phyloP scores from a whole-genome alignment of 2,888 invertebrate genomes.

The Rhagonycha fulva region DNA sequence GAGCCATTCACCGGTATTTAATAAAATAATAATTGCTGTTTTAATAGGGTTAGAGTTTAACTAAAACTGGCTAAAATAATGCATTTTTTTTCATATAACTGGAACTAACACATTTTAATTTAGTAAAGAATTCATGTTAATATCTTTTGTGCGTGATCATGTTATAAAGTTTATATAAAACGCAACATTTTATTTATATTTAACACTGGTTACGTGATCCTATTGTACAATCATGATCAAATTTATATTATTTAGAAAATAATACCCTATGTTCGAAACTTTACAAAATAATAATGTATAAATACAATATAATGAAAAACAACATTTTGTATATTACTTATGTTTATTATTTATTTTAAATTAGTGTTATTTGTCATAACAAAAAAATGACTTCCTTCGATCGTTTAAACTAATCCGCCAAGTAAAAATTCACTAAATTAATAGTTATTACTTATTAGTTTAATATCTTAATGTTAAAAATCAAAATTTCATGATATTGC shows the following conservation, averaged over 20 bases:
- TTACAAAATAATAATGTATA: not conserved
- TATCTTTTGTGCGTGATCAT: conserved; percentile 14
- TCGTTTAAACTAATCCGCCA: not conserved
- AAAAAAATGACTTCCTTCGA: not conserved
- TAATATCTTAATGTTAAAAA: too few species aligned
- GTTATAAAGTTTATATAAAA: conserved; percentile 1
- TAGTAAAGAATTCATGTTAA: conserved; percentile 10
- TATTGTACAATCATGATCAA: conserved; percentile 5
- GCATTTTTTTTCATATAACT: conserved; percentile 1
- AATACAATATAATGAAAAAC: not conserved
- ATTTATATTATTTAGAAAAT: conserved; percentile 9
- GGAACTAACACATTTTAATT: conserved; percentile 2
- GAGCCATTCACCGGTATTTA: not conserved
- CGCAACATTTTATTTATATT: conserved; percentile 10
- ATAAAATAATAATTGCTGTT: too few species aligned
- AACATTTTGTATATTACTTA: not conserved
- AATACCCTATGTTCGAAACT: not conserved
- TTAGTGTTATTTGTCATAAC: not conserved
- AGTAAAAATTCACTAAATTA: not conserved
- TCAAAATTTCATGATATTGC: too few species aligned
- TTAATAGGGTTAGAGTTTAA: not conserved
- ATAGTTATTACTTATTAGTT: too few species aligned
- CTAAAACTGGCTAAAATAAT: not conserved
- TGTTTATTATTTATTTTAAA: not conserved
- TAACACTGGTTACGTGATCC: conserved; percentile 12